phyloP scores from a whole-genome alignment of 2,888 invertebrate genomes.

The Achlya flavicornis region DNA sequence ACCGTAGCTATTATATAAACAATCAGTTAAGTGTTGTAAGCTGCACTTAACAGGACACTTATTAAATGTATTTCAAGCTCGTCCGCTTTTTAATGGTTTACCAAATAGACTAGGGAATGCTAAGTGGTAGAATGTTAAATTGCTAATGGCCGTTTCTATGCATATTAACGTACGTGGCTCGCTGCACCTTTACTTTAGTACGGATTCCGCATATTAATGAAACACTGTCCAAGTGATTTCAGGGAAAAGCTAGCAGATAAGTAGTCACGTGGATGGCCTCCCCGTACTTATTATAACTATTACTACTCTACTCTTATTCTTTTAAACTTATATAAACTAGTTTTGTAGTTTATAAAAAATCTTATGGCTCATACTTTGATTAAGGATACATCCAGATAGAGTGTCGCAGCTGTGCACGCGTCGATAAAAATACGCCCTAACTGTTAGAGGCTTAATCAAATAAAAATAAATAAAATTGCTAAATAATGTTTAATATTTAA shows the following conservation, averaged over 20 bases:
- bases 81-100: conserved; percentile 6
- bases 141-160: conserved; percentile 8
- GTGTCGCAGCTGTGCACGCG: too few relatives aligned
- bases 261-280: neutral
- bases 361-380: too few relatives aligned
- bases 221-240: conserved; percentile 9
- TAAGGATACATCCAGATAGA: too few relatives aligned
- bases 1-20: neutral
- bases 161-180: conserved; percentile 7
- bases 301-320: neutral
- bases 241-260: neutral
- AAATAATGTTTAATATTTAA: too few relatives aligned
- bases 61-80: neutral
- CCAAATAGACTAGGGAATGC: conserved; percentile 5
- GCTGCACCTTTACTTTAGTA: conserved; percentile 3
- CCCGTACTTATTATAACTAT: neutral
- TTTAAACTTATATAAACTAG: too few relatives aligned
- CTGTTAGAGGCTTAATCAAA: too few relatives aligned
- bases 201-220: conserved; percentile 7
- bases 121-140: conserved; percentile 5
- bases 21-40: neutral
- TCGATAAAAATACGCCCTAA: too few relatives aligned
- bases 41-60: neutral
- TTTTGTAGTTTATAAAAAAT: too few relatives aligned
- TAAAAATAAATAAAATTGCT: too few relatives aligned